Percentiles rank a stretch among this genome's conserved stretches.
phyloP scores from a whole-genome alignment of 1,140 invertebrate species.

The Eumeta japonica region DNA sequence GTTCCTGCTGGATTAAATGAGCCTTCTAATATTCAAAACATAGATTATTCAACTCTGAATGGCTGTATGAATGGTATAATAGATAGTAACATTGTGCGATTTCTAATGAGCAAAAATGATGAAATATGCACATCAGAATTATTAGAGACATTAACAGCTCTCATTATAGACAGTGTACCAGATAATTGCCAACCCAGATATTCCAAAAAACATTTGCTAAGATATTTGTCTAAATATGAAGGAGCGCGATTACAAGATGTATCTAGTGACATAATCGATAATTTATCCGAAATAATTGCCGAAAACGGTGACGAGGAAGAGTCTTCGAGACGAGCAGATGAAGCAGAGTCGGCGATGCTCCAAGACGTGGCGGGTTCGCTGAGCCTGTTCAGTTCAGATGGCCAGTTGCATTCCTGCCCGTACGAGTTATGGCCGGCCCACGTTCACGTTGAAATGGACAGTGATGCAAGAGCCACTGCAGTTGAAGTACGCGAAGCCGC shows the following conservation, averaged over 20 bases:
- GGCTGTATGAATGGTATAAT: conserved; percentile 26
- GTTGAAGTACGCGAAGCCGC: conserved; percentile 28
- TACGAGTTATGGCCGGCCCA: conserved; percentile 46
- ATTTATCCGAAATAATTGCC: conserved; percentile 29
- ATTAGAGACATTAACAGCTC: conserved; percentile 31
- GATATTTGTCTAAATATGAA: conserved; percentile 43
- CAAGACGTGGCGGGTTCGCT: conserved; percentile 48
- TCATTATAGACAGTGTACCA: conserved; percentile 23
- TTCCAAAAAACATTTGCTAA: conserved; percentile 29
- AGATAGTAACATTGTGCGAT: conserved; percentile 48
- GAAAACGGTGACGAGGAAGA: conserved; percentile 23
- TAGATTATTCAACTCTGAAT: neutral
- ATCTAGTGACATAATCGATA: conserved; percentile 45
- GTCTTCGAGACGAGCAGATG: conserved; percentile 21
- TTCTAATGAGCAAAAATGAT: conserved; percentile 39
- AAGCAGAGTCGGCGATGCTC: conserved; percentile 35
- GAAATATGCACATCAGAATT: conserved; percentile 45
- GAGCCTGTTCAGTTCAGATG: conserved; percentile 43
- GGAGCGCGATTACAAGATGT: conserved; percentile 42
- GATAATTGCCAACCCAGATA: conserved; percentile 26
- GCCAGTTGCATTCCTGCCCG: conserved; percentile 35
- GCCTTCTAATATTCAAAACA: conserved; percentile 20
- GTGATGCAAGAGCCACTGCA: neutral
- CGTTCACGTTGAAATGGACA: conserved; percentile 27
- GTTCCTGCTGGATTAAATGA: conserved; percentile 25